phyloP scores from a whole-genome alignment of 2,797 vertebrate species.

The Takifugu ocellatus region DNA sequence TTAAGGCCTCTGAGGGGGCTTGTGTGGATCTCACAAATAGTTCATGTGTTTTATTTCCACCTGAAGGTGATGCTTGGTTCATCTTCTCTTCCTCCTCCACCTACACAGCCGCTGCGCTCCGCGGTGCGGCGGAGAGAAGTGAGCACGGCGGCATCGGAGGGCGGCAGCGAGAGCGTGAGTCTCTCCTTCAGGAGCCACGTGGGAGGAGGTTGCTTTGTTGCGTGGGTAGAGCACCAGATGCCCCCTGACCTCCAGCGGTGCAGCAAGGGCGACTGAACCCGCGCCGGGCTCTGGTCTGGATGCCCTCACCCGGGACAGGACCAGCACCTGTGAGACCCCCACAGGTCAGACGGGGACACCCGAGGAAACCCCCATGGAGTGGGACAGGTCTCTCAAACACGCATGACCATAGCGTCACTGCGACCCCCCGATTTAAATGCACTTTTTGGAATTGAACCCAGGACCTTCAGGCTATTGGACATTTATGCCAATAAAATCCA shows the following conservation, averaged over 20 bases:
- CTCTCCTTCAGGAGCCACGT: constrained; percentile 21
- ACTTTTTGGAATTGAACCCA: no score
- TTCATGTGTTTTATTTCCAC: constrained; percentile 17
- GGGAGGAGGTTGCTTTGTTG: constrained; percentile 25
- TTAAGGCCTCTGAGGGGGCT: constrained; percentile 24
- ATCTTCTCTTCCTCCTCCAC: constrained; percentile 16
- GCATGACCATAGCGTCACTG: no score
- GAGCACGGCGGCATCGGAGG: constrained; percentile 25
- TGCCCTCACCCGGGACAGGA: no score
- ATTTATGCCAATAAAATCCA: no score
- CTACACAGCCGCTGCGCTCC: constrained; percentile 12
- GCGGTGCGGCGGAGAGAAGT: constrained; percentile 14
- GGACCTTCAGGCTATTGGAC: no score
- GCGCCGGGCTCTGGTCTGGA: no score
- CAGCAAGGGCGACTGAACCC: neutral
- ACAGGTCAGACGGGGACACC: no score
- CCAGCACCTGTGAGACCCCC: no score
- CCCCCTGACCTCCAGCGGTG: constrained; percentile 13
- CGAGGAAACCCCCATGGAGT: no score
- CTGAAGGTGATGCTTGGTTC: constrained; percentile 11
- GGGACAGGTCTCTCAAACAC: no score
- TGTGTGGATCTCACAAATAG: constrained; percentile 17
- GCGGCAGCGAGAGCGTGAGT: constrained; percentile 17
- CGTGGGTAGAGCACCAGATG: constrained; percentile 13
- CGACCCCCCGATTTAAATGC: no score